Base-by-base conservation (phyloP, 1,140 invertebrate genomes). In the Contarinia nasturtii region DNA sequence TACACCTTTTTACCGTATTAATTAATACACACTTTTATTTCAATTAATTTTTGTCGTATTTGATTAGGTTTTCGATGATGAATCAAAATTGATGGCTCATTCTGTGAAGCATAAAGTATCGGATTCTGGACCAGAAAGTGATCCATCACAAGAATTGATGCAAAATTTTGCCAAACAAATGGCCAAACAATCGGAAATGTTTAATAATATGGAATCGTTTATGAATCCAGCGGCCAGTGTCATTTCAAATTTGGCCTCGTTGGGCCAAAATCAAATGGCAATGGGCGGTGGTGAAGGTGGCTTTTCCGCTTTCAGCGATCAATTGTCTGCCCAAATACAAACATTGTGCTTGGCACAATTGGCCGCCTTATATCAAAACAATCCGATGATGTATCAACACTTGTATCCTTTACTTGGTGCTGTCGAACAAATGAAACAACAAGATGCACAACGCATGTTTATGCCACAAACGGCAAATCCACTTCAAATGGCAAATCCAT, bases 61-160 rank as follows among this genome's bases (percentile, higher is more conserved):
- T 34, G 10, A 33, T 36, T 46, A 47, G 63, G 79, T 78, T 4
- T 80, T 80, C 56, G 79, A 77, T 2, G 79, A 82, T 33, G 21
- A 12, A 10, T 33, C 45, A 21, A 49, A 49, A 40, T 33, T 49
- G 37, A 41, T 45, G 22, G 45, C 45, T 33, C 48, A 49, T 41
- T 41, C 33, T 4, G 15, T 49, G 15, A 49, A 49, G 15, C 48
- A 49, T 33, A 20, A 43, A 14, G 11, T 17, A 21, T 4, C 41
- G 41, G 18, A 19, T 27, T 41, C 41, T 43, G 41, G 11, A 7
- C 18, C 41, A 43, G 27, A 27, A 10, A 27, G 27, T 10, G 27
- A 27, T 27, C 27, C 27, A 27, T 27, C 27, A 5, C 27, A 27
- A 10, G 27, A 27, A 27, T 27, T 27, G 27, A 27, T 27, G 27